These are phyloP conservation scores for Netelia virgata DNA, from an alignment of 2,888 invertebrate species.

Conservation along the genomic window DNA sequence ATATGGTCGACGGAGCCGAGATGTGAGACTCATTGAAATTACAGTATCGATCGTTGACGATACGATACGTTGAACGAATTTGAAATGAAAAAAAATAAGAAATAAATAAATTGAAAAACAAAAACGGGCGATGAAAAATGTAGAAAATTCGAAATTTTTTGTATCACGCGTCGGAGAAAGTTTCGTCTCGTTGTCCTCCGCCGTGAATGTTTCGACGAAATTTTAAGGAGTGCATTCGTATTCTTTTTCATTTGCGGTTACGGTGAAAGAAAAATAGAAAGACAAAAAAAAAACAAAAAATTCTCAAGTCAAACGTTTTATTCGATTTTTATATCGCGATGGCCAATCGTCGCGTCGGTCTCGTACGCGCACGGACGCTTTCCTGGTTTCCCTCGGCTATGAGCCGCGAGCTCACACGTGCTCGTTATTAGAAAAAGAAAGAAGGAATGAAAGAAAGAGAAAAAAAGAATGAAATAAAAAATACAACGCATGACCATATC, in stretches of 20 bases:
- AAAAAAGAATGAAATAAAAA: too few relatives aligned
- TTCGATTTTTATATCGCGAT: conserved; percentile 16
- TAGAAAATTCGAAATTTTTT: neutral
- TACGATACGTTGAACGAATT: conserved; percentile 59
- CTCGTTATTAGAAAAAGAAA: conserved; percentile 50
- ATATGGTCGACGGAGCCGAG: conserved; percentile 47
- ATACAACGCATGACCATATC: conserved; percentile 52
- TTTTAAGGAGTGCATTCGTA: neutral
- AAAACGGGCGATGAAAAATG: neutral
- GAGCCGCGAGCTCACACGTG: conserved; percentile 31
- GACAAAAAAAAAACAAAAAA: neutral
- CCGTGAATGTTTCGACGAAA: neutral
- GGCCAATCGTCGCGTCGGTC: conserved; percentile 38
- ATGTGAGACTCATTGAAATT: conserved; percentile 68
- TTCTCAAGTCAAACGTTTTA: conserved; percentile 23
- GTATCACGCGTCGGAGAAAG: neutral
- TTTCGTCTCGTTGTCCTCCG: neutral
- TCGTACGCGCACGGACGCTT: conserved; percentile 2
- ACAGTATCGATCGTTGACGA: conserved; percentile 63
- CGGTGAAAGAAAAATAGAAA: conserved; percentile 1
- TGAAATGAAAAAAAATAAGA: conserved; percentile 38
- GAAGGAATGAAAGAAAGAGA: too few relatives aligned
- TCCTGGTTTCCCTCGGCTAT: conserved; percentile 39
- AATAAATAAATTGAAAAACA: conserved; percentile 3
- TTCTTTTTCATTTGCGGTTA: neutral